phyloP scores from a whole-genome alignment of 1,140 invertebrate genomes.

The Bombus cullumanus region DNA sequence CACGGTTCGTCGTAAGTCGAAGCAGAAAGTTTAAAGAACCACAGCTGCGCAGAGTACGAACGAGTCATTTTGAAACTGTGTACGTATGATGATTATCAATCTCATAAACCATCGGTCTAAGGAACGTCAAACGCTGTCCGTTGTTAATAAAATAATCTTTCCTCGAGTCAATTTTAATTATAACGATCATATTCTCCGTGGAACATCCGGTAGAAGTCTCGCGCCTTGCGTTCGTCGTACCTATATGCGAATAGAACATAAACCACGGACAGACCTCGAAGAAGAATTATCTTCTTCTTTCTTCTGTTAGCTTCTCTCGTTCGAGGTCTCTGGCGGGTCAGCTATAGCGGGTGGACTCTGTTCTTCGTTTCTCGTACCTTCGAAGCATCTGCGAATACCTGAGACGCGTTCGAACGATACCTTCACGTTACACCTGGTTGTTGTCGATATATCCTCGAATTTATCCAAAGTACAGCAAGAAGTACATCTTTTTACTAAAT shows the following conservation, averaged over 20 bases:
- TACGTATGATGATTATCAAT: not conserved
- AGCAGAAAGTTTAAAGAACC: not conserved
- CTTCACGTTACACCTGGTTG: not conserved
- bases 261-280: conserved; percentile 31
- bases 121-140: not conserved
- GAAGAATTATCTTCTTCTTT: conserved; percentile 33
- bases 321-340: conserved; percentile 31
- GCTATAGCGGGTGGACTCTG: conserved; percentile 44
- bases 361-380: conserved; percentile 11
- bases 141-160: not conserved
- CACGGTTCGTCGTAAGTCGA: not conserved
- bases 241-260: not conserved
- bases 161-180: not conserved
- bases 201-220: not conserved
- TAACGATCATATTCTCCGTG: not conserved
- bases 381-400: not conserved
- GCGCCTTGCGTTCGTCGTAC: not conserved
- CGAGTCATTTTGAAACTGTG: not conserved
- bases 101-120: not conserved
- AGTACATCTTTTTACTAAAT: not conserved
- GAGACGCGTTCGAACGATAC: not conserved
- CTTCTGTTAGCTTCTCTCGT: conserved; percentile 21
- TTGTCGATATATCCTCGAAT: not conserved
- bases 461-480: not conserved
- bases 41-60: not conserved